Conservation (phyloP, 2,888 invertebrate species). For the Epicampocera succincta region DNA sequence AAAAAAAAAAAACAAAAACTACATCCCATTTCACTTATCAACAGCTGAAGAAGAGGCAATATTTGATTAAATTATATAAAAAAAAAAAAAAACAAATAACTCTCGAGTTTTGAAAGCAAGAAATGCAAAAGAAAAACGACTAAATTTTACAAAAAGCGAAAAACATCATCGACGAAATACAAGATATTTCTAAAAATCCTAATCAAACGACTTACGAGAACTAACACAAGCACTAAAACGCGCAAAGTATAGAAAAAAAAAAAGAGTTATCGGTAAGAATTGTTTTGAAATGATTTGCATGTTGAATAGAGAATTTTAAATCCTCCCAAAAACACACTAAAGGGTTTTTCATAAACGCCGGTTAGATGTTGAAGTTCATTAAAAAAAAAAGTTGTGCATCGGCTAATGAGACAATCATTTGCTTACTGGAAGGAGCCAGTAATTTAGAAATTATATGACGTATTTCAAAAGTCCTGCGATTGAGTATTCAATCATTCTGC, state of each 20-base stretch:
- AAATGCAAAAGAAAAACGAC: constrained; percentile 48
- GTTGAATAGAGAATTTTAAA: not conserved
- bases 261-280: constrained; percentile 64
- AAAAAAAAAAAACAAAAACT: too few relatives aligned
- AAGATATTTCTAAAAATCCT: constrained; percentile 14
- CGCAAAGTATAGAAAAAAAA: constrained; percentile 44
- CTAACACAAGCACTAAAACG: constrained; percentile 58
- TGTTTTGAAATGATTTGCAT: constrained; percentile 26
- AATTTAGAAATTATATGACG: too few relatives aligned
- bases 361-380: too few relatives aligned
- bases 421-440: too few relatives aligned
- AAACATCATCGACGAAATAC: constrained; percentile 56
- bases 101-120: constrained; percentile 38
- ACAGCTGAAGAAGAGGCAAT: constrained; percentile 78
- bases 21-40: constrained; percentile 65
- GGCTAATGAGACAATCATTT: too few relatives aligned
- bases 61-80: constrained; percentile 70
- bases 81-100: constrained; percentile 28
- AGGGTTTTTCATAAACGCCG: too few relatives aligned
- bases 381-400: too few relatives aligned
- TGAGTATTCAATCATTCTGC: too few relatives aligned
- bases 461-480: too few relatives aligned
- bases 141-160: constrained; percentile 51
- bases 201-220: constrained; percentile 50
- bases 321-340: not conserved